Evolutionary conservation across 2,113 vertebrate species (phyloP).

Genomic region (Salvelinus alpinus): DNA sequence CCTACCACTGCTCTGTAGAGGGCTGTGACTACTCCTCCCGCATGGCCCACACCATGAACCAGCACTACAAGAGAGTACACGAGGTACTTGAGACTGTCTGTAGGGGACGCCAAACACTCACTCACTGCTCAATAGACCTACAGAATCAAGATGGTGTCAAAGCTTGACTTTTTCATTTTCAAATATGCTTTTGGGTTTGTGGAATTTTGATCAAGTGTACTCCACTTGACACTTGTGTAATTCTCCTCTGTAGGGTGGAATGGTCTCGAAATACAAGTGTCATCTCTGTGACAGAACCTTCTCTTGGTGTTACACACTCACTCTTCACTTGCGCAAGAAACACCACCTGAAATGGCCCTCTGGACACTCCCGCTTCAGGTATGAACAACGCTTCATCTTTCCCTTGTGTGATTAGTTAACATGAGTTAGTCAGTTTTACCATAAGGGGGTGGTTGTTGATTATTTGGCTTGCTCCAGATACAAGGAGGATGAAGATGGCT

Average conservation of each 20-base stretch:
- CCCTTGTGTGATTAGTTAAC: not conserved
- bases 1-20: constrained; percentile 74
- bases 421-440: not conserved
- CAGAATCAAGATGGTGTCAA: too few species aligned
- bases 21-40: constrained; percentile 74
- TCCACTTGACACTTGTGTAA: not conserved
- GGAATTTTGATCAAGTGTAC: not conserved
- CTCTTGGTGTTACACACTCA: constrained; percentile 79
- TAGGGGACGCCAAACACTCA: too few species aligned
- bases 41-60: constrained; percentile 60
- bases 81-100: constrained; percentile 48
- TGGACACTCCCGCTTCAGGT: constrained; percentile 79
- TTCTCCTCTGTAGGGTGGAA: constrained; percentile 62
- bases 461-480: constrained; percentile 53
- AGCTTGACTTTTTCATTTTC: too few species aligned
- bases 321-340: constrained; percentile 72
- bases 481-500: constrained; percentile 74
- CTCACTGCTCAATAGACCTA: too few species aligned
- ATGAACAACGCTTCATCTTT: not conserved
- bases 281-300: constrained; percentile 79
- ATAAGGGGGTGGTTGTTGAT: not conserved
- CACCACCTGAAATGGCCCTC: constrained; percentile 80
- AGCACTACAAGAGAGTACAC: constrained; percentile 72
- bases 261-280: constrained; percentile 77
- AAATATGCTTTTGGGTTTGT: not conserved